Conservation (phyloP, 2,113 vertebrate species). For the Antigone vipio region DNA sequence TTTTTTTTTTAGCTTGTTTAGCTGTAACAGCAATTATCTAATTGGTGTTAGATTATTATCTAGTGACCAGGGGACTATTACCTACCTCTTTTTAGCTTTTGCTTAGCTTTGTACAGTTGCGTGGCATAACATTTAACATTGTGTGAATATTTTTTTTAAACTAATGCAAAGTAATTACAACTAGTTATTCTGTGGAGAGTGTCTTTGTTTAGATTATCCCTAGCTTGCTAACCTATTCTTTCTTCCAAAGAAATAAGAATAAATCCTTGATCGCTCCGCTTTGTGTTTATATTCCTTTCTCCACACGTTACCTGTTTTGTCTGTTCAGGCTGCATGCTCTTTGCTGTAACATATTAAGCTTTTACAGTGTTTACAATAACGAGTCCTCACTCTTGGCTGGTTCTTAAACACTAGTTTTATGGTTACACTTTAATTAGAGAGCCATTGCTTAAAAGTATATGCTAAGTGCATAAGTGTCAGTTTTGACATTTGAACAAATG, state of each 20-base stretch:
- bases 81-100: neutral
- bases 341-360: neutral
- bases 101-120: neutral
- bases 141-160: neutral
- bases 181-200: neutral
- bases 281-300: neutral
- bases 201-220: neutral
- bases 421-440: neutral
- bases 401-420: neutral
- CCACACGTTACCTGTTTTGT: neutral
- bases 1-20: neutral
- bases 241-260: neutral
- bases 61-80: neutral
- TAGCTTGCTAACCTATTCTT: neutral
- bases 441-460: neutral
- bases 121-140: neutral
- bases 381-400: neutral
- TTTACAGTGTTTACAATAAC: neutral
- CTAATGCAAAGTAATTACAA: neutral
- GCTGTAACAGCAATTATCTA: neutral
- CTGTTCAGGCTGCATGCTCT: neutral
- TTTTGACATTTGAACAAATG: constrained; percentile 1
- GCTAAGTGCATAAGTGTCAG: neutral
- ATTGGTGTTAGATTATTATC: neutral
- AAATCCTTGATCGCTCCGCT: neutral